A percentile compares a stretch with the other conserved stretches of the same genome.
Conservation (phyloP, 2,113 vertebrate species). For the Nothocercus nigrocapillus region DNA sequence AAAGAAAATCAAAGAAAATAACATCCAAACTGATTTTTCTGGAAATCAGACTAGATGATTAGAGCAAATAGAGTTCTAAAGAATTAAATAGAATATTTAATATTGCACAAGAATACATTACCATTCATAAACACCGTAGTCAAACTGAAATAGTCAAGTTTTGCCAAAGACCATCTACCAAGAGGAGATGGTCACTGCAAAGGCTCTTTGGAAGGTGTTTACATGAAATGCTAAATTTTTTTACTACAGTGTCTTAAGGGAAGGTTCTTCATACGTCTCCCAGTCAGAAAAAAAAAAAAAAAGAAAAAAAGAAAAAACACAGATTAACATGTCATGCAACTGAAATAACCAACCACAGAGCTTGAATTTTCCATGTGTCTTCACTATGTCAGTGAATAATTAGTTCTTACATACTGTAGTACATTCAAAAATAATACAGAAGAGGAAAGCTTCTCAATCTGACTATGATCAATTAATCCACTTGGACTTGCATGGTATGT, state of each 20-base stretch:
- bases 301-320: not conserved
- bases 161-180: not conserved
- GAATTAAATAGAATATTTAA: not conserved
- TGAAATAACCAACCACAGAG: not conserved
- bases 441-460: not conserved
- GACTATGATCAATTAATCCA: not conserved
- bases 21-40: not conserved
- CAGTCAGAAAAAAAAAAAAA: not conserved
- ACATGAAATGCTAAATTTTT: not conserved
- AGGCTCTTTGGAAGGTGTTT: accelerated
- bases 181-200: not conserved
- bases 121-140: not conserved
- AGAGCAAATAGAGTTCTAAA: not conserved
- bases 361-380: not conserved
- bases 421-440: not conserved
- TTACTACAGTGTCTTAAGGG: not conserved
- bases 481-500: accelerated
- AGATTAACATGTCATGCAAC: not conserved
- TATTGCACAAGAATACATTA: not conserved
- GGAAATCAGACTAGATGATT: not conserved
- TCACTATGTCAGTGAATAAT: not conserved
- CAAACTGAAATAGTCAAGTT: not conserved
- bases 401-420: not conserved
- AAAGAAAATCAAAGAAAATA: not conserved
- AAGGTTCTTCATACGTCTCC: not conserved